Evolutionary conservation across 2,113 vertebrate species (phyloP), one percentile per base, ranked within the genome.

Genomic region (Triplophysa rosa): DNA sequence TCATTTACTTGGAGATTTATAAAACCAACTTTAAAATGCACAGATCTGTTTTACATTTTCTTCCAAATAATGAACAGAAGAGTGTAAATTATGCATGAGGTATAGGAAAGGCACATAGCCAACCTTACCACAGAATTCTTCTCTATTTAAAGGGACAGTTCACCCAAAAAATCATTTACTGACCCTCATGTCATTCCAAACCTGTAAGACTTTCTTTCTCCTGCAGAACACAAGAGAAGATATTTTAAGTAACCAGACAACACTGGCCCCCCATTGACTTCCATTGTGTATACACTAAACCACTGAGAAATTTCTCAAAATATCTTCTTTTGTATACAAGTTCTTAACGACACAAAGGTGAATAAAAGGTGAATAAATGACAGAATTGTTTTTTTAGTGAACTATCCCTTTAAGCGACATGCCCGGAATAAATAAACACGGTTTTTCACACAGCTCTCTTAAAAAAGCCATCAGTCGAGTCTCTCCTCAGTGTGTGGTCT

Each of bases 401-500:
- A 37, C 5, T 37, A 37, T 37, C 5, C 5, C 33, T 77, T 58
- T 2, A 45, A 68, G 63, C 21, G 63, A 49, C 49, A 56, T 19
- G 68, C 63, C 63, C 47, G 63, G 49, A 81, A 81, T 78, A 54
- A 37, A 73, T 75, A 68, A 37, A 16, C 37, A 16, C 64, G 16
- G 62, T 16, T 1, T 67, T 79, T 61, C 54, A 68, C 70, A 67
- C 58, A 56, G 23, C 62, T 58, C 2, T n/a, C 19, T 17, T 5
- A 14, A 42, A 58, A 73, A 68, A 61, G 4, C 7, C 54, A 56
- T 84, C 62, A 84, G 65, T 65, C 42, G 13, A 24, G 56, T 73
- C 83, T 88, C 19, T 82, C 78, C 12, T 82, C 83, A 1, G 59
- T 23, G 6, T 69, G 65, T n/a, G 70, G 24, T 77, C 67, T 59